A percentile compares a stretch with the other conserved stretches of the same genome.
phyloP scores from a whole-genome alignment of 2,888 invertebrate species.

The Chloroclysta siterata region DNA sequence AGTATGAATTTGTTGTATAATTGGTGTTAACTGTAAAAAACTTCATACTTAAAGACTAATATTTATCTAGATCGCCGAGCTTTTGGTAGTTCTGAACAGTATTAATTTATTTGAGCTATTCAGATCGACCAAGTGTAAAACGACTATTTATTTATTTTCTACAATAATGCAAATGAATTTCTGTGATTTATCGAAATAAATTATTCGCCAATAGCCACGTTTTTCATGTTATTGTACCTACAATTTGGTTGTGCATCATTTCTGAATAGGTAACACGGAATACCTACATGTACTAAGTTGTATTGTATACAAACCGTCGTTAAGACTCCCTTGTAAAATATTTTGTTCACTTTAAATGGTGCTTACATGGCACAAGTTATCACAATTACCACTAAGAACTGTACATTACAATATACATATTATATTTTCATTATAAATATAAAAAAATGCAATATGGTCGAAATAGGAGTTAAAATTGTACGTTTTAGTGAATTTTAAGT shows the following conservation, averaged over 20 bases:
- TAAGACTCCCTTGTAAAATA: slow-evolving; percentile 32
- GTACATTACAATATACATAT: slow-evolving; percentile 55
- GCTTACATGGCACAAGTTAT: slow-evolving; percentile 53
- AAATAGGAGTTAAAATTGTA: slow-evolving; percentile 66
- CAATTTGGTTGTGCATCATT: slow-evolving; percentile 3
- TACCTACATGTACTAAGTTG: slow-evolving; percentile 47
- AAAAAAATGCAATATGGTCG: slow-evolving; percentile 77
- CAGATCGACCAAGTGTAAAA: background rate
- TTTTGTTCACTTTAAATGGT: slow-evolving; percentile 45
- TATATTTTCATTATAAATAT: slow-evolving; percentile 69
- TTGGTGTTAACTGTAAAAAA: too few relatives aligned
- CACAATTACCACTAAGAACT: slow-evolving; percentile 55
- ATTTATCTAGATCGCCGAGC: too few relatives aligned
- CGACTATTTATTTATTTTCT: background rate
- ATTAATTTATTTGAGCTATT: background rate
- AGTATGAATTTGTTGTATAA: background rate
- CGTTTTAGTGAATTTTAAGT: slow-evolving; percentile 69
- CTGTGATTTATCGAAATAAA: slow-evolving; percentile 8
- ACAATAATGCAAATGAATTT: background rate
- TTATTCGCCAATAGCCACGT: background rate
- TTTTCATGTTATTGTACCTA: background rate
- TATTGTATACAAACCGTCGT: slow-evolving; percentile 51
- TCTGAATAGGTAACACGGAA: background rate
- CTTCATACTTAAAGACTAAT: too few relatives aligned
- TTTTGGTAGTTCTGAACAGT: slow-evolving; percentile 4